Evolutionary conservation across 2,797 vertebrate genomes (phyloP).

Genomic region (Centroberyx gerrardi): DNA sequence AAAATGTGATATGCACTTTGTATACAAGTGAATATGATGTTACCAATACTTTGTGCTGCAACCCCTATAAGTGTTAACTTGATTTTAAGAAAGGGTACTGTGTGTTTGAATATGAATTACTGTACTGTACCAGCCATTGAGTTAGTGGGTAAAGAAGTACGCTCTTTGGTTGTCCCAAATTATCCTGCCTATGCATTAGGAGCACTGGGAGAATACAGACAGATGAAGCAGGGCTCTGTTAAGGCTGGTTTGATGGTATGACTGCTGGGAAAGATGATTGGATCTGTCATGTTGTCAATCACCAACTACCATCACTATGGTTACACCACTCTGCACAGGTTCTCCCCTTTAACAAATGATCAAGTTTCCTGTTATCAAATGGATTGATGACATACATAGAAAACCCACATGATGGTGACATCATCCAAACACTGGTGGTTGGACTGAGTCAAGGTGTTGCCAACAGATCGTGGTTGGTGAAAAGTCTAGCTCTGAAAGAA

Average conservation of each 20-base stretch:
- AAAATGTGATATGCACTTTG: conserved; percentile 59
- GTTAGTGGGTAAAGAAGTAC: conserved; percentile 65
- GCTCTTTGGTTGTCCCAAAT: conserved; percentile 72
- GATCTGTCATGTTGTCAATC: conserved; percentile 8
- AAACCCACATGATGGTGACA: too few species aligned
- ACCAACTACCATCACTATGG: conserved; percentile 8
- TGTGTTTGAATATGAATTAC: conserved; percentile 57
- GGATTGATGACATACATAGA: too few species aligned
- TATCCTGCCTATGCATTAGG: background rate
- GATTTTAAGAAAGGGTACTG: conserved; percentile 24
- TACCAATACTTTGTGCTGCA: conserved; percentile 52
- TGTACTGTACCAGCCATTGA: conserved; percentile 66
- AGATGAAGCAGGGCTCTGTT: background rate
- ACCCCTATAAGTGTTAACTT: conserved; percentile 29
- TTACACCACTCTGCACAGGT: background rate
- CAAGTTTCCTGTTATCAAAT: background rate
- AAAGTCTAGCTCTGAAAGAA: background rate
- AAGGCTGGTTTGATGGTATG: too few species aligned
- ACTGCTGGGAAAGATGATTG: background rate
- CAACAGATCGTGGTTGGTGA: background rate
- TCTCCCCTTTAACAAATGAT: background rate
- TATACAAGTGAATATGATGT: conserved; percentile 53
- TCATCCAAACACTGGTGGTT: background rate
- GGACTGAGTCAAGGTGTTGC: background rate
- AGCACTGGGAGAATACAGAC: background rate